phyloP scores from a whole-genome alignment of 64 coral and sea anemone genomes.

The Porites australiensis region DNA sequence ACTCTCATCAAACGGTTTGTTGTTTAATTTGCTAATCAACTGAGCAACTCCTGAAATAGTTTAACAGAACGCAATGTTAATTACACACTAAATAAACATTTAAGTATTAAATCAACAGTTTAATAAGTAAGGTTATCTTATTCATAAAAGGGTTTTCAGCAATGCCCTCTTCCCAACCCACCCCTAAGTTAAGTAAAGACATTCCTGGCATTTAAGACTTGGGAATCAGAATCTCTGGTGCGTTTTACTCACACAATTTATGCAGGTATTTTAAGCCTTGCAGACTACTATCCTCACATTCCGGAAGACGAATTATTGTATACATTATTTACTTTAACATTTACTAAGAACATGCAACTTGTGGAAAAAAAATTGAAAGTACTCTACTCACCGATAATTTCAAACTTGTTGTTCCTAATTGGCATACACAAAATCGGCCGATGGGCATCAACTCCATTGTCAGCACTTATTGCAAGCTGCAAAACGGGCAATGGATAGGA shows the following conservation, averaged over 20 bases:
- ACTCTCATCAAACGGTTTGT: constrained; percentile 79
- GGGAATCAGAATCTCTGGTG: too few species aligned
- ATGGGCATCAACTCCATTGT: constrained; percentile 59
- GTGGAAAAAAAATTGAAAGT: too few species aligned
- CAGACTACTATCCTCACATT: too few species aligned
- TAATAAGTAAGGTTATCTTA: neutral
- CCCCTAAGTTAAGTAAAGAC: too few species aligned
- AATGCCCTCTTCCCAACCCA: too few species aligned
- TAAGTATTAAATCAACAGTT: neutral
- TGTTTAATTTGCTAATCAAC: constrained; percentile 79
- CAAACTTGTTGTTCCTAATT: constrained; percentile 89
- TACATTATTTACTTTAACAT: too few species aligned
- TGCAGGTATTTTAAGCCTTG: too few species aligned
- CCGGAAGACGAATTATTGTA: too few species aligned
- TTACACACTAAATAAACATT: neutral
- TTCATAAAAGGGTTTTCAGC: too few species aligned
- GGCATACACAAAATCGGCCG: constrained; percentile 80
- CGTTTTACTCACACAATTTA: too few species aligned
- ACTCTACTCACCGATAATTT: constrained; percentile 76
- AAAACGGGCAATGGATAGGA: neutral
- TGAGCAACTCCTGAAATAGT: constrained; percentile 68
- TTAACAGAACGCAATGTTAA: neutral
- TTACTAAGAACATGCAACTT: too few species aligned
- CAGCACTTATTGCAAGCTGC: constrained; percentile 65
- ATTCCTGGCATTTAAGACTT: too few species aligned